Percentiles rank a stretch among this genome's conserved stretches.
Evolutionary conservation across 2,113 vertebrate species (phyloP).

Genomic region (Panurus biarmicus): DNA sequence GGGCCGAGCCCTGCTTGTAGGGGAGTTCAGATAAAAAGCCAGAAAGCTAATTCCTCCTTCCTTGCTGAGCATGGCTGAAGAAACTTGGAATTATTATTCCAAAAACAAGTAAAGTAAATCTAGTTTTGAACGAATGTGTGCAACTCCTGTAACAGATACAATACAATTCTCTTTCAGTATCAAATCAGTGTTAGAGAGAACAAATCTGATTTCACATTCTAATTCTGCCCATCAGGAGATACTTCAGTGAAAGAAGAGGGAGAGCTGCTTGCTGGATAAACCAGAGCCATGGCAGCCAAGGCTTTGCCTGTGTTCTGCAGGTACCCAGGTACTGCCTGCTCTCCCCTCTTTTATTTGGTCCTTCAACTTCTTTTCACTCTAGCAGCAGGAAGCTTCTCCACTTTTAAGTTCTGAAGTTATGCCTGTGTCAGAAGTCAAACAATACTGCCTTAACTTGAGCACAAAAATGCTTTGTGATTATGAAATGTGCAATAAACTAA

Average conservation of each 20-base stretch:
- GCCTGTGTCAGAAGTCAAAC: not conserved
- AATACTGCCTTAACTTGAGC: not conserved
- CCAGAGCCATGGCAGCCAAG: not conserved
- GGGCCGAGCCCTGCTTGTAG: not conserved
- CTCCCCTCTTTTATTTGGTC: not conserved
- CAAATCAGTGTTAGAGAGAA: not conserved
- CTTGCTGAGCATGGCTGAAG: not conserved
- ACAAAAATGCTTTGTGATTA: not conserved
- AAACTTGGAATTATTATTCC: not conserved
- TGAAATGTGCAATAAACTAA: not conserved
- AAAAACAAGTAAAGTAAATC: not conserved
- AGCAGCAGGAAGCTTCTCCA: not conserved
- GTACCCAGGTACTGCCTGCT: not conserved
- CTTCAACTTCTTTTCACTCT: not conserved
- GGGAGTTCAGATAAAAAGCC: not conserved
- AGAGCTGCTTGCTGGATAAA: not conserved
- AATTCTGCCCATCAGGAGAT: not conserved
- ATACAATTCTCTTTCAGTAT: not conserved
- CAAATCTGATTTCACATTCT: not conserved
- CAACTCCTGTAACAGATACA: not conserved
- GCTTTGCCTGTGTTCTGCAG: accelerated
- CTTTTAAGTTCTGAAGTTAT: not conserved
- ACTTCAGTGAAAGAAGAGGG: not conserved
- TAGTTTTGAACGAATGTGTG: not conserved
- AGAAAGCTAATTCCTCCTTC: not conserved